Evolutionary conservation across 2,113 vertebrate genomes (phyloP).

Genomic region (Piaya cayana): DNA sequence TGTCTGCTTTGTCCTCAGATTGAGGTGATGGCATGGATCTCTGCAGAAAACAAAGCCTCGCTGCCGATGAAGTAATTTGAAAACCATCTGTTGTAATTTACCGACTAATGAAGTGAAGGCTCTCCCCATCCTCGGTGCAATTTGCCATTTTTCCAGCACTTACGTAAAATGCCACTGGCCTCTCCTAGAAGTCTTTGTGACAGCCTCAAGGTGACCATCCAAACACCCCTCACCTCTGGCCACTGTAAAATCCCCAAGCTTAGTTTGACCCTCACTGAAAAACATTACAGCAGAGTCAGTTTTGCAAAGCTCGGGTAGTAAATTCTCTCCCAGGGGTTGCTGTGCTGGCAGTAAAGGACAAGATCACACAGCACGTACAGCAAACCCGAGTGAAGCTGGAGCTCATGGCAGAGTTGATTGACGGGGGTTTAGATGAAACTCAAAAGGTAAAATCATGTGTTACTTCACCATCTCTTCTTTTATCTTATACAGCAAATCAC

Average conservation of each 20-base stretch:
- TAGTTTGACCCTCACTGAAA: background rate
- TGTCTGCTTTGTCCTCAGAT: background rate
- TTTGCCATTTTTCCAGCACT: background rate
- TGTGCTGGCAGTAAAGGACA: background rate
- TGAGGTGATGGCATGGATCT: conserved; percentile 24
- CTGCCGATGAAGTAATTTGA: conserved; percentile 37
- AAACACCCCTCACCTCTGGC: background rate
- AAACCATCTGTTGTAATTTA: conserved; percentile 48
- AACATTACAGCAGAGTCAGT: background rate
- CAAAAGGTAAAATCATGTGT: background rate
- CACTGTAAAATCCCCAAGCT: background rate
- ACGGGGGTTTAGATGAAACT: background rate
- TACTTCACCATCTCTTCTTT: background rate
- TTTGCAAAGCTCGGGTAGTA: background rate
- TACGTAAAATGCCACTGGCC: background rate
- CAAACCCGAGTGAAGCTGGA: background rate
- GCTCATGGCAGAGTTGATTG: background rate
- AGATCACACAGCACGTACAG: background rate
- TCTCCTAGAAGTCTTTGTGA: background rate
- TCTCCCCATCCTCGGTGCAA: background rate
- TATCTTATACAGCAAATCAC: background rate
- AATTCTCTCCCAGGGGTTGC: background rate
- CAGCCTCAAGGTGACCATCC: background rate
- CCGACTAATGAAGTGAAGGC: conserved; percentile 29
- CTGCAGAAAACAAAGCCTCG: conserved; percentile 12